A percentile compares a stretch with the other conserved stretches of the same genome.
Evolutionary conservation across 2,113 vertebrate genomes (phyloP).

Genomic region (Climacteris rufus): DNA sequence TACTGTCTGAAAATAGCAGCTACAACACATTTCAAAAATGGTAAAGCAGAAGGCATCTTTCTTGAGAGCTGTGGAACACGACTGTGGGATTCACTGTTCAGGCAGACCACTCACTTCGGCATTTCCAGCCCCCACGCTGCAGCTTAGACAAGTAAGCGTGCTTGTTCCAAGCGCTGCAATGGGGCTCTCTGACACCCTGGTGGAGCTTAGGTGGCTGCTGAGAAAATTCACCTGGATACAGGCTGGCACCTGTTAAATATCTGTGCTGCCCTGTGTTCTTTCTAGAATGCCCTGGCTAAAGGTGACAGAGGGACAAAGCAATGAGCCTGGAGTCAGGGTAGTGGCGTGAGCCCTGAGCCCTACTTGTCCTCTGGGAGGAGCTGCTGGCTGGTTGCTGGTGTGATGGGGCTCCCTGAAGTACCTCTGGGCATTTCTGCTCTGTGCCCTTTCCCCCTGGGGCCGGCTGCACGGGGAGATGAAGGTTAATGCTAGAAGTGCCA

Average conservation of each 20-base stretch:
- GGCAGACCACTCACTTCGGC: neutral
- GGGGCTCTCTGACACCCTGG: neutral
- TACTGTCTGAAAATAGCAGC: conserved; percentile 43
- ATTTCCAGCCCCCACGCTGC: conserved; percentile 32
- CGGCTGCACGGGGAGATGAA: neutral
- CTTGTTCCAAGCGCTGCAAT: neutral
- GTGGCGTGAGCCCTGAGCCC: neutral
- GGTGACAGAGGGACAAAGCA: neutral
- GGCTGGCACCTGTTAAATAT: neutral
- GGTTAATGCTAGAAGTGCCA: neutral
- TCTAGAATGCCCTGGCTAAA: neutral
- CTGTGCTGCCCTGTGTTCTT: neutral
- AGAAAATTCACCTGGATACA: neutral
- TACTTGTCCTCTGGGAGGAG: neutral
- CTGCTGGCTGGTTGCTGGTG: neutral
- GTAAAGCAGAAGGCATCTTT: conserved; percentile 38
- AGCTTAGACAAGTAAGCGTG: neutral
- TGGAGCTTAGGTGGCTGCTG: neutral
- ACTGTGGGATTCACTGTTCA: conserved; percentile 8
- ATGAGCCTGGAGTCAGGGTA: neutral
- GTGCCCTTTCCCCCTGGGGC: neutral
- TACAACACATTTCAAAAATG: conserved; percentile 1
- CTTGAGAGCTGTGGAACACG: conserved; percentile 5
- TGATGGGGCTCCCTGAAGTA: neutral
- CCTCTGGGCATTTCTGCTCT: neutral